Percentiles rank a stretch among this genome's conserved stretches.
Evolutionary conservation across 2,113 vertebrate species (phyloP).

Genomic region (Rhinopomastus cyanomelas): DNA sequence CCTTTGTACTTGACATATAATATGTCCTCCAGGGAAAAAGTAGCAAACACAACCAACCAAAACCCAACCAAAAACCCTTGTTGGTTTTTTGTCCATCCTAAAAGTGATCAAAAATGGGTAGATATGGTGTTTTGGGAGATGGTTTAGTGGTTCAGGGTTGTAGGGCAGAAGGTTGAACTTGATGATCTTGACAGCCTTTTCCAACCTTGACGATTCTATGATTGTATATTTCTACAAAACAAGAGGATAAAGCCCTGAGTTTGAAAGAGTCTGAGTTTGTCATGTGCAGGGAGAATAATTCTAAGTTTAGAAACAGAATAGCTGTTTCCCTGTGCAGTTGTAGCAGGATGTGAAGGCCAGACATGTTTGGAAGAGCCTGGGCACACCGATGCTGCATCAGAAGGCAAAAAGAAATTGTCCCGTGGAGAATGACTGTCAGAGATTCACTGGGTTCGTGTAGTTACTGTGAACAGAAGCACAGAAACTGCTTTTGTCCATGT

Average conservation of each 20-base stretch:
- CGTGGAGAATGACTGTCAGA: neutral
- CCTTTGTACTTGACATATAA: neutral
- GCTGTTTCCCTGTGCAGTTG: neutral
- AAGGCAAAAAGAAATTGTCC: neutral
- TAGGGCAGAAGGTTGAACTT: no score
- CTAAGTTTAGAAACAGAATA: neutral
- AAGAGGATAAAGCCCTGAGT: neutral
- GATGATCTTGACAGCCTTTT: no score
- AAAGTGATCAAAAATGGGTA: no score
- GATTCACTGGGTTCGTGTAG: neutral
- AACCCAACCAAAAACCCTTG: rapidly evolving
- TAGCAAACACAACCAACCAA: neutral
- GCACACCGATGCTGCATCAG: neutral
- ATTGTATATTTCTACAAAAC: neutral
- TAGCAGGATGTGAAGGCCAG: neutral
- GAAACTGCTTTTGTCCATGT: neutral
- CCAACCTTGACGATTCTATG: no score
- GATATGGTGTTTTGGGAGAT: no score
- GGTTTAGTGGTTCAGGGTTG: no score
- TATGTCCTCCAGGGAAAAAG: neutral
- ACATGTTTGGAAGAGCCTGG: neutral
- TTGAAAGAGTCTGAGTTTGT: neutral
- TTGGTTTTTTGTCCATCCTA: neutral
- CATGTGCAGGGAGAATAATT: neutral
- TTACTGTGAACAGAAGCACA: neutral